Base-by-base conservation (phyloP, 2,113 vertebrate genomes). In the Saccopteryx bilineata region DNA sequence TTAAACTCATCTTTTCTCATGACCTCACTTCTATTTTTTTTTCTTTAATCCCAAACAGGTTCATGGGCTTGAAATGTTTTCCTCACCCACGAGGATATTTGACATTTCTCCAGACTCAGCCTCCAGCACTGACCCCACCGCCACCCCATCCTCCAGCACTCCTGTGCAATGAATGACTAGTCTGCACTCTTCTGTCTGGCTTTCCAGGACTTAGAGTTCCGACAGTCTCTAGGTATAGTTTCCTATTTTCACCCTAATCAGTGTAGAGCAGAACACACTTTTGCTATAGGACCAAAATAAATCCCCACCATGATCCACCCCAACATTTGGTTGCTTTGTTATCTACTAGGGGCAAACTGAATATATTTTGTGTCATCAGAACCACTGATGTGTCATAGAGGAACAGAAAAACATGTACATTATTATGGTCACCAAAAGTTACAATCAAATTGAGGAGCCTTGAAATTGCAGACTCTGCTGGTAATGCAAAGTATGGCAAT, bases 401-500 rank as follows among this genome's bases (percentile, higher is more conserved):
- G 19, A 85, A 60, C 2, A 69, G 8, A 90, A 76, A 80, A 33
- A 31, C 61, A 31, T 26, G 9, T 81, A 26, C n/a, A 9, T 65
- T 23, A n/a, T 56, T 28, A 33, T 75, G 50, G 14, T 48, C 23
- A 78, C 33, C 39, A 17, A 88, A 82, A 48, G 18, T 66, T n/a
- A 85, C 5, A 46, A 17, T 61, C 7, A 33, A 87, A 48, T 17
- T 54, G 26, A 74, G 19, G 12, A 63, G 7, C 5, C 48, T 66
- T n/a, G 13, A 69, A 69, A 50, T n/a, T 94, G 33, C 13, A 58
- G 3, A 66, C 9, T 60, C n/a, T 79, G 63, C 33, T n/a, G 15
- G 15, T 82, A 95, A 91, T 21, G 71, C 15, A 86, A 96, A 93
- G 50, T 89, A 33, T n/a, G 90, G 87, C 24, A 83, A 87, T 71